Base-by-base conservation (phyloP, 1,140 invertebrate genomes). In the Hestina assimilis region DNA sequence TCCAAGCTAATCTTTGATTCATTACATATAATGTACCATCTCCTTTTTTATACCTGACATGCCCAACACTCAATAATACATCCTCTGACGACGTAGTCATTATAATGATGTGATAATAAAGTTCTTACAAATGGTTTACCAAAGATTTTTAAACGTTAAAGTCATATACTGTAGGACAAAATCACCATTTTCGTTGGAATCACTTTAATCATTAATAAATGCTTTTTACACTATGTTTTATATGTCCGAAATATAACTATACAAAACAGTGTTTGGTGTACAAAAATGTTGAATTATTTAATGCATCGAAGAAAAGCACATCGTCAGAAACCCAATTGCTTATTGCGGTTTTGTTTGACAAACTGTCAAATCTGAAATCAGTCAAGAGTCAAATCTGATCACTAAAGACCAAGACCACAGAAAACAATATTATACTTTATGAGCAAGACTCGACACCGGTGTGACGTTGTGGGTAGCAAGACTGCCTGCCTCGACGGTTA, bases 11-110 rank as follows among this genome's bases (percentile, higher is more conserved):
- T 67, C 97, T 91, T 89, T 97, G 95, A 62, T 96, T 96, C 96
- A 99, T 99, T 24, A 99, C 91, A 86, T 98, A 99, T 17, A 99
- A 89, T 4, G 95, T 96, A 4, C 98, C 98, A 90, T 99, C 97
- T 57, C 96, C 95, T 89, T 99, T 99, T 87, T 99, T 99, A 78
- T 96, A 97, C 54, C 96, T 93, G 15, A 99, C 97, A 89, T 97
- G 92, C 52, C 94, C 93, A 57, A 99, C 93, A 91, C 97, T 96
- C 60, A 98, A 90, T 57, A 98, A 89, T 28, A 99, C 96, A 89
- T 99, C 97, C 91, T 99, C 98, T 9, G 94, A 95, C 24, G 93
- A 95, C 38, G 93, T 94, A 65, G 93, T 94, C 94, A 95, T 95
- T 53, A 56, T 54, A 29, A 35, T 28, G 29, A 35, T 38, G 14